A percentile compares a stretch with the other conserved stretches of the same genome.
phyloP scores from a whole-genome alignment of 92 coral and sea anemone genomes.

The Desmophyllum pertusum region DNA sequence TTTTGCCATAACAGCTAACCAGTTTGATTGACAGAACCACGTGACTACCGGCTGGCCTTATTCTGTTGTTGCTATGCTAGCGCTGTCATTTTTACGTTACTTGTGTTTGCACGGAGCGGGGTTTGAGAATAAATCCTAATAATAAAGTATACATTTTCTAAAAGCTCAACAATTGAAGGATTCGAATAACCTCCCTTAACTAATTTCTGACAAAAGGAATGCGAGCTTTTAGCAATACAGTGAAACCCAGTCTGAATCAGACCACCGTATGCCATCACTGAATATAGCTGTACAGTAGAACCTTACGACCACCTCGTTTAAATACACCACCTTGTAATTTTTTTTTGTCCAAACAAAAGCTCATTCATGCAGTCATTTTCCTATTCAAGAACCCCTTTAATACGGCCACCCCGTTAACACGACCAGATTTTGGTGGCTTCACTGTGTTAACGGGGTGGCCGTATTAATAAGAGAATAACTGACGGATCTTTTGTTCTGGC shows the following conservation, averaged over 20 bases:
- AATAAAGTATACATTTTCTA: too few relatives aligned
- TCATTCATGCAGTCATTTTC: background rate
- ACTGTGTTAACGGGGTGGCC: background rate
- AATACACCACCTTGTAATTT: background rate
- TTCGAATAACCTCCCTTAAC: too few relatives aligned
- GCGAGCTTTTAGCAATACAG: background rate
- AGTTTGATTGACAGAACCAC: background rate
- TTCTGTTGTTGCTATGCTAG: background rate
- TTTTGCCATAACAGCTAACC: background rate
- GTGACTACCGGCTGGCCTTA: background rate
- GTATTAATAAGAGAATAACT: background rate
- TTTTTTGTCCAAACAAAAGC: background rate
- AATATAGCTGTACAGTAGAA: background rate
- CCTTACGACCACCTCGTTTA: too few relatives aligned
- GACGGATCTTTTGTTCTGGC: background rate
- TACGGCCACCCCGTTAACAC: background rate
- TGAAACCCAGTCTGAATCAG: too few relatives aligned
- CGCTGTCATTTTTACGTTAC: too few relatives aligned
- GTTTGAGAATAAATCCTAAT: background rate
- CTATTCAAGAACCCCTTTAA: background rate
- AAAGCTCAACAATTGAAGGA: too few relatives aligned
- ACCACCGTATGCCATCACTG: too few relatives aligned
- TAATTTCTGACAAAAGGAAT: too few relatives aligned
- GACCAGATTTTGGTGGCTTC: background rate
- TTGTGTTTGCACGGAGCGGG: background rate